Conservation (phyloP, 2,797 vertebrate species). For the Clarias pachynema region DNA sequence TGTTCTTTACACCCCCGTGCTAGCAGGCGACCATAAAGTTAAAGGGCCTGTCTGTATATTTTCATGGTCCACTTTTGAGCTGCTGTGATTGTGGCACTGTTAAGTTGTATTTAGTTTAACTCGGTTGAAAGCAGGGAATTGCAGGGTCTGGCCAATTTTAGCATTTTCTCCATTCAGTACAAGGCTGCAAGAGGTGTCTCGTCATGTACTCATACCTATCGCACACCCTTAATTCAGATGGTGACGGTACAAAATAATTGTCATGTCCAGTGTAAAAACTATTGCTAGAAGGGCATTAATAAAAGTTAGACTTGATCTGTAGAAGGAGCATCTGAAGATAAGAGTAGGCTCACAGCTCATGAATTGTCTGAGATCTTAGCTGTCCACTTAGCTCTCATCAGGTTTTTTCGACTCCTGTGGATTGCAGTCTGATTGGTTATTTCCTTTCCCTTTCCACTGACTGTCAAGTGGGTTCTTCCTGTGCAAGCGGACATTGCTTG, state of each 20-base stretch:
- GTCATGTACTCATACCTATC: not conserved
- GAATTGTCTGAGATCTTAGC: not conserved
- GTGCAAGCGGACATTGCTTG: not conserved
- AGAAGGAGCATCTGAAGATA: not conserved
- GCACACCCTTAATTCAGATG: not conserved
- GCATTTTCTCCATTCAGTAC: not conserved
- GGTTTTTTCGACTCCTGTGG: not conserved
- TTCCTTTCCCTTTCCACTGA: not conserved
- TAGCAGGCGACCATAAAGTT: not conserved
- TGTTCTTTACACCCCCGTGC: constrained; percentile 1
- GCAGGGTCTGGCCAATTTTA: no score
- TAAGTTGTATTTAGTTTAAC: not conserved
- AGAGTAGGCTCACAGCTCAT: not conserved
- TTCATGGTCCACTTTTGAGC: not conserved
- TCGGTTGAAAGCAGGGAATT: not conserved
- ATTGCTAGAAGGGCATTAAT: not conserved
- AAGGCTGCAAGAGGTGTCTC: not conserved
- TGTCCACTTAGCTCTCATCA: not conserved
- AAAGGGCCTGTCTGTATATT: not conserved
- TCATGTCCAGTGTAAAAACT: not conserved
- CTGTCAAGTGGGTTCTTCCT: not conserved
- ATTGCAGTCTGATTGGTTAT: not conserved
- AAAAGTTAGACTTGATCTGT: not conserved
- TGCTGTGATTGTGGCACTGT: not conserved
- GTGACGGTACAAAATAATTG: not conserved